Evolutionary conservation across 2,113 vertebrate species (phyloP).

Genomic region (Taxidea taxus): DNA sequence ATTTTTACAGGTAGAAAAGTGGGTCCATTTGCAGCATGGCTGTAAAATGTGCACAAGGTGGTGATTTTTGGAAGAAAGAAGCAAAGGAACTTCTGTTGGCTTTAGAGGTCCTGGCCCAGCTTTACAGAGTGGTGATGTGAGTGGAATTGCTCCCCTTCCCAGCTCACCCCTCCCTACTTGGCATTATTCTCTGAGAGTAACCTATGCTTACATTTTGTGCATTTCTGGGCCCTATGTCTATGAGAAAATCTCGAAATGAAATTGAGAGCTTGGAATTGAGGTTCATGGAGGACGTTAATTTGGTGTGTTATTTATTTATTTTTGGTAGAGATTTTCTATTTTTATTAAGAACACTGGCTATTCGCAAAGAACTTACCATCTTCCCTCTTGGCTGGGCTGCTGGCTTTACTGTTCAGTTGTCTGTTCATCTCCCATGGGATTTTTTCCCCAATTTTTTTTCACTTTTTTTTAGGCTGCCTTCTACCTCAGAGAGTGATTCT

Average conservation of each 20-base stretch:
- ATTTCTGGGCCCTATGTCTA: background rate
- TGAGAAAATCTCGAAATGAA: background rate
- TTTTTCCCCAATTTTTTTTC: background rate
- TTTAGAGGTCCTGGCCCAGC: background rate
- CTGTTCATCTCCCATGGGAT: background rate
- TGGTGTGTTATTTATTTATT: background rate
- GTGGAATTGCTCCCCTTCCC: fast-evolving
- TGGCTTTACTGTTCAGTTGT: background rate
- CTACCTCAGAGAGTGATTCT: background rate
- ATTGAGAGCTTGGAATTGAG: background rate
- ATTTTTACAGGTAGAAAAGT: background rate
- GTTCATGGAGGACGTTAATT: background rate
- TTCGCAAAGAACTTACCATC: background rate
- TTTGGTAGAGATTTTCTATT: background rate
- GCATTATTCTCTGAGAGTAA: background rate
- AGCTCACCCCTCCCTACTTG: background rate
- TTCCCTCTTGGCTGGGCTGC: background rate
- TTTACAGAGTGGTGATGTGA: background rate
- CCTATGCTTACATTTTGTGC: background rate
- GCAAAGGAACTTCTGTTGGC: background rate
- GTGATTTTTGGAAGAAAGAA: background rate
- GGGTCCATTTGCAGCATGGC: background rate
- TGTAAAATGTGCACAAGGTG: background rate
- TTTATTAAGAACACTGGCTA: background rate
- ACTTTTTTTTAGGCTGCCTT: background rate